These are phyloP conservation scores for Tetrao urogallus DNA, from an alignment of 2,113 vertebrate species.

Conservation along the genomic window DNA sequence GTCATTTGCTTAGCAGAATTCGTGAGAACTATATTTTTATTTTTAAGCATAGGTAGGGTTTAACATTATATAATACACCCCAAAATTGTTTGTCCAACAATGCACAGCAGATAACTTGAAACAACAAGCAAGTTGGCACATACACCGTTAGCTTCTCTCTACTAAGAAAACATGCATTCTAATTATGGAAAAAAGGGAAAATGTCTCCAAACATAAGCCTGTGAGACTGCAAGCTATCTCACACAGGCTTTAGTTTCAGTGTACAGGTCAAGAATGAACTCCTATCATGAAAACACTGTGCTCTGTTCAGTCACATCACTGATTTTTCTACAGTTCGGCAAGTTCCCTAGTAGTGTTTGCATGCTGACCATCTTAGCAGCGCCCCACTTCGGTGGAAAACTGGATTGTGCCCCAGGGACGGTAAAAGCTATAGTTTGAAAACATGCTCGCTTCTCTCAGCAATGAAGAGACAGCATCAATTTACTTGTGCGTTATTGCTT, in stretches of 20 bases:
- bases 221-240: background rate
- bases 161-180: background rate
- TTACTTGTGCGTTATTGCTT: no score
- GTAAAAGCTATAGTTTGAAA: background rate
- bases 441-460: accelerated
- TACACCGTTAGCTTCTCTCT: background rate
- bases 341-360: background rate
- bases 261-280: background rate
- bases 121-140: background rate
- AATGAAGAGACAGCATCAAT: accelerated
- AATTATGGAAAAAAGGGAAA: background rate
- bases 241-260: background rate
- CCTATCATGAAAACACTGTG: background rate
- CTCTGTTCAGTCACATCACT: accelerated
- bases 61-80: background rate
- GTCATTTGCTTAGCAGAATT: background rate
- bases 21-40: background rate
- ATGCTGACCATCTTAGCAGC: accelerated
- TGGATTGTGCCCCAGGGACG: accelerated
- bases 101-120: background rate
- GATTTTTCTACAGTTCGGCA: background rate
- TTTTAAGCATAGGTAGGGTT: background rate
- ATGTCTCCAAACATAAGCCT: accelerated
- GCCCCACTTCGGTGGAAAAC: background rate
- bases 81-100: background rate